Conservation (phyloP, 2,113 vertebrate species). For the Machaerirhynchus nigripectus region DNA sequence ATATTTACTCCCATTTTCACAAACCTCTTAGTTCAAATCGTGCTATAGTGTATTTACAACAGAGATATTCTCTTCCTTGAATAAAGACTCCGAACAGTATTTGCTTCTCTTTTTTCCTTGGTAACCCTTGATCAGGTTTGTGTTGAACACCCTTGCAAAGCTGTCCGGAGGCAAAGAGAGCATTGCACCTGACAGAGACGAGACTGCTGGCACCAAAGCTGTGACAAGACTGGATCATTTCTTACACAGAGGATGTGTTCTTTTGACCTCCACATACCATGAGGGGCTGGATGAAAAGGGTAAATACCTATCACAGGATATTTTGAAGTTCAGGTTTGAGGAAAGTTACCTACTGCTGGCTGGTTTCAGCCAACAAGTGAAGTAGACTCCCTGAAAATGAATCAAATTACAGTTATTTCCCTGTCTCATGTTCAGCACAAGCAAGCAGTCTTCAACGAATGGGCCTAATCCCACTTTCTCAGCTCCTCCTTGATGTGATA, state of each 20-base stretch:
- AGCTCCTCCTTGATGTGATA: accelerated
- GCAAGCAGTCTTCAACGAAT: background rate
- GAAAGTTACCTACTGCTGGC: background rate
- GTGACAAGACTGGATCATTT: background rate
- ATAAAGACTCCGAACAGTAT: background rate
- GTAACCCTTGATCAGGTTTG: background rate
- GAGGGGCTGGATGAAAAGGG: background rate
- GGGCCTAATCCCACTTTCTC: background rate
- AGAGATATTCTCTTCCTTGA: background rate
- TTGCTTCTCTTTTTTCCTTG: conserved; percentile 8
- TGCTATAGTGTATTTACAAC: background rate
- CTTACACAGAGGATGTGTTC: background rate
- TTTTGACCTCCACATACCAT: background rate
- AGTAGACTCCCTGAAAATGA: background rate
- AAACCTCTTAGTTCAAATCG: background rate
- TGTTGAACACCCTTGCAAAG: background rate
- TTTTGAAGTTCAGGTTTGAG: background rate
- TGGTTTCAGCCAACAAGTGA: background rate
- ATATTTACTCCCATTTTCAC: background rate
- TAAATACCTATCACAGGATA: background rate
- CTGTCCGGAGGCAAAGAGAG: background rate
- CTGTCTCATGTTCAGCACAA: background rate
- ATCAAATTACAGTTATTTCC: background rate
- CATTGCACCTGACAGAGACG: background rate
- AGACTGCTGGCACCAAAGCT: background rate